These are phyloP conservation scores for Brenthis ino DNA, from an alignment of 2,888 invertebrate species.

Conservation along the genomic window DNA sequence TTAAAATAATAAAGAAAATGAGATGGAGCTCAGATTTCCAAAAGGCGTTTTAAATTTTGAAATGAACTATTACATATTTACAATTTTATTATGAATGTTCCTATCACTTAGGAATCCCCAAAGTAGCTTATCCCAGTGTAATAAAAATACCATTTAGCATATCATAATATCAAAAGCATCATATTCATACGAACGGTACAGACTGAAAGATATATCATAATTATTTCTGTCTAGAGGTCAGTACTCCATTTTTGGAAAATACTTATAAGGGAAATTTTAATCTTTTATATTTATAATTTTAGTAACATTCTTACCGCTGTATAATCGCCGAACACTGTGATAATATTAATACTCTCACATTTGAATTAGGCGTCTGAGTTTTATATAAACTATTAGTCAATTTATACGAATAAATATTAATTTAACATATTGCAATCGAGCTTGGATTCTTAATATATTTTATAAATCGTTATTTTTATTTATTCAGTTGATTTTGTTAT, in stretches of 20 bases:
- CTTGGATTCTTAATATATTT: constrained; percentile 51
- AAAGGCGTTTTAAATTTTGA: not conserved
- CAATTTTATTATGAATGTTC: constrained; percentile 26
- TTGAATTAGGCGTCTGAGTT: constrained; percentile 52
- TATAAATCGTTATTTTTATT: constrained; percentile 27
- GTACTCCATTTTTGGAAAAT: constrained; percentile 40
- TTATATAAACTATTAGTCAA: constrained; percentile 51
- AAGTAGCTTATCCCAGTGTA: constrained; percentile 13
- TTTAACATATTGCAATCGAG: constrained; percentile 55
- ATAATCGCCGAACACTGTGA: constrained; percentile 48
- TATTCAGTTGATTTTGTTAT: constrained; percentile 31
- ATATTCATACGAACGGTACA: constrained; percentile 30
- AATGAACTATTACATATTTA: constrained; percentile 13
- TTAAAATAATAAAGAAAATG: not conserved
- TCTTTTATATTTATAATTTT: constrained; percentile 24
- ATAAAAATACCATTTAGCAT: constrained; percentile 32
- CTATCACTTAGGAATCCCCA: constrained; percentile 25
- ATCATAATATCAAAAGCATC: constrained; percentile 36
- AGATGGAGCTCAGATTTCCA: not conserved
- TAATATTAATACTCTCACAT: constrained; percentile 58
- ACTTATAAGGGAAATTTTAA: constrained; percentile 40
- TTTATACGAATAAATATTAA: constrained; percentile 47
- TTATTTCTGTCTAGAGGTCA: constrained; percentile 48
- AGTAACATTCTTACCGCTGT: constrained; percentile 37
- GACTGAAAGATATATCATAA: constrained; percentile 42